Conservation (phyloP, 1,140 invertebrate genomes). For the Stenopsyche tienmushanensis region DNA sequence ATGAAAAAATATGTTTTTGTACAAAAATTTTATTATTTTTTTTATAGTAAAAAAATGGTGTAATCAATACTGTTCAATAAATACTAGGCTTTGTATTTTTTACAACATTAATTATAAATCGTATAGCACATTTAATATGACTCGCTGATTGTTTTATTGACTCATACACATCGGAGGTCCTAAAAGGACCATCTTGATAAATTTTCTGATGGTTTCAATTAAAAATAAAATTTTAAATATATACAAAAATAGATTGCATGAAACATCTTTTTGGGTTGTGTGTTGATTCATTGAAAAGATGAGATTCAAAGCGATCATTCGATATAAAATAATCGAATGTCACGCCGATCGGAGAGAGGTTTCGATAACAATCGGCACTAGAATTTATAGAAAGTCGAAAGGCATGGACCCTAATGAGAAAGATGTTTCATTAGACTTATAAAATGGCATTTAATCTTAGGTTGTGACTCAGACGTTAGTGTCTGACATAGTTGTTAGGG, state of each 20-base stretch:
- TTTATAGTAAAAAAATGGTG: too few species aligned
- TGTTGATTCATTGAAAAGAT: too few species aligned
- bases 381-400: too few species aligned
- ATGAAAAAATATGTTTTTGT: background rate
- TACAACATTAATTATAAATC: constrained; percentile 23
- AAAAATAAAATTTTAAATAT: constrained; percentile 5
- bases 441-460: constrained; percentile 13
- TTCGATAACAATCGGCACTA: too few species aligned
- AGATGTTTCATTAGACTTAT: constrained; percentile 12
- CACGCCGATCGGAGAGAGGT: too few species aligned
- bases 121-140: constrained; percentile 37
- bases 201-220: too few species aligned
- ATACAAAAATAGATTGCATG: constrained; percentile 10
- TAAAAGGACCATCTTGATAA: too few species aligned
- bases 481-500: constrained; percentile 27
- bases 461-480: too few species aligned
- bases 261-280: background rate
- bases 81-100: constrained; percentile 29
- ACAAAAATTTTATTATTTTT: background rate
- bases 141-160: constrained; percentile 11
- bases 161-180: too few species aligned
- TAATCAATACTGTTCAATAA: constrained; percentile 29
- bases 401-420: too few species aligned
- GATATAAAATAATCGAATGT: too few species aligned
- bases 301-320: too few species aligned